Evolutionary conservation across 2,888 invertebrate species (phyloP).

Genomic region (Cephus pygmeus): DNA sequence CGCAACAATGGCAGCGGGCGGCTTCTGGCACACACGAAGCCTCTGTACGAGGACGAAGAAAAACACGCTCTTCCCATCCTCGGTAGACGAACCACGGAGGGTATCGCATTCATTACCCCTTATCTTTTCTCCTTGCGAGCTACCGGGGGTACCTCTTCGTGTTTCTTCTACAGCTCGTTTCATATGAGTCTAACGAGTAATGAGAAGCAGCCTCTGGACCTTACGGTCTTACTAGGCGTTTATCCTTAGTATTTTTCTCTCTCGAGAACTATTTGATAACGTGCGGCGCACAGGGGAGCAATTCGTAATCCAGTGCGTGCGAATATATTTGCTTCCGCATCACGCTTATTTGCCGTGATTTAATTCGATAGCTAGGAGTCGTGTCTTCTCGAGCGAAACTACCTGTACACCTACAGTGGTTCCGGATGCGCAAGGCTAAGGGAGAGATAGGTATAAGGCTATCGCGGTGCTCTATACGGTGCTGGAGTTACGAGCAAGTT

Average conservation of each 20-base stretch:
- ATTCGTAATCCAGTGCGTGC: not conserved
- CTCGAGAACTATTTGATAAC: not conserved
- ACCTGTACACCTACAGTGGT: constrained; percentile 14
- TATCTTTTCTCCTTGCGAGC: constrained; percentile 50
- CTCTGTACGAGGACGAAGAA: constrained; percentile 32
- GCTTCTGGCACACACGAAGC: constrained; percentile 29
- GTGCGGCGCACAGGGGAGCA: not conserved
- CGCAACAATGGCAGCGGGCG: constrained; percentile 10
- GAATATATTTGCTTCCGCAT: not conserved
- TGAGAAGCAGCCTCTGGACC: not conserved
- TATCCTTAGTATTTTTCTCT: not conserved
- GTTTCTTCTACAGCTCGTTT: constrained; percentile 34
- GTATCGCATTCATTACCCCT: constrained; percentile 56
- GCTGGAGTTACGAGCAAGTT: constrained; percentile 27
- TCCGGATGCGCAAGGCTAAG: constrained; percentile 22
- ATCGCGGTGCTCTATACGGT: constrained; percentile 19
- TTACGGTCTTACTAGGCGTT: not conserved
- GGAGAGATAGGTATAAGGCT: constrained; percentile 28
- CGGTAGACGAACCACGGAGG: constrained; percentile 27
- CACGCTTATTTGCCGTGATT: not conserved
- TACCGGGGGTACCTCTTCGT: constrained; percentile 40
- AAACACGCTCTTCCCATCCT: constrained; percentile 29
- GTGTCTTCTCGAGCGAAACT: constrained; percentile 1
- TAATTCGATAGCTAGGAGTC: not conserved
- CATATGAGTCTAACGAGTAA: constrained; percentile 15